Base-by-base conservation (phyloP, 2,888 invertebrate genomes). In the Bellardia bayeri region DNA sequence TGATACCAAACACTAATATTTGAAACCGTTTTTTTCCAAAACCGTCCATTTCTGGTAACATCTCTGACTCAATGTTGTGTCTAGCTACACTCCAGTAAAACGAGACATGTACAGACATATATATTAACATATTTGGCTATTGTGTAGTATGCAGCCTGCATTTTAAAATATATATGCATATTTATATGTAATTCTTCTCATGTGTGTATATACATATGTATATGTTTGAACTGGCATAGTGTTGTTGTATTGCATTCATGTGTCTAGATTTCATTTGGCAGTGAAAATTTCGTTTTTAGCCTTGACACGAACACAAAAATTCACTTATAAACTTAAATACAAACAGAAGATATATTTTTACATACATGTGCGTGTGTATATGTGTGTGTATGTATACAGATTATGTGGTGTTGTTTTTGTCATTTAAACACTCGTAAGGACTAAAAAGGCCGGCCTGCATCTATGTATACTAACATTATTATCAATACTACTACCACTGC, bases 271-370 rank as follows among this genome's bases (percentile, higher is more conserved):
- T 87, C 88, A 89, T 86, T 82, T 86, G 87, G 86, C 85, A 87
- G 86, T 87, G 83, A 82, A 82, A 88, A 79, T 82, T 86, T 79
- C 68, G 51, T 85, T 89, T 87, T 86, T 89, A 89, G 89, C 89
- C 87, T 89, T 89, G 89, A 89, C 80, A 88, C 78, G 66, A 71
- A 68, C 82, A 49, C 37, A 1, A 69, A 56, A 78, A n/a, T 45
- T 37, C 30, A 56, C 33, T 45, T 45, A 78, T n/a, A 61, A 16
- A 64, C 8, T 5, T 58, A 69, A 14, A 13, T 49, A 80, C 7
- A 33, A 56, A 51, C 40, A 13, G 13, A 45, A 13, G 2, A 3
- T 13, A 37, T 40, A 8, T 40, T 6, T 16, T 14, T n/a, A 33
- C 13, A 58, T 2, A 56, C 13, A 23, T n/a, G 7, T 14, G 33